These are phyloP conservation scores for Pipistrellus kuhlii DNA, from an alignment of 2,797 vertebrate genomes.

Conservation along the genomic window DNA sequence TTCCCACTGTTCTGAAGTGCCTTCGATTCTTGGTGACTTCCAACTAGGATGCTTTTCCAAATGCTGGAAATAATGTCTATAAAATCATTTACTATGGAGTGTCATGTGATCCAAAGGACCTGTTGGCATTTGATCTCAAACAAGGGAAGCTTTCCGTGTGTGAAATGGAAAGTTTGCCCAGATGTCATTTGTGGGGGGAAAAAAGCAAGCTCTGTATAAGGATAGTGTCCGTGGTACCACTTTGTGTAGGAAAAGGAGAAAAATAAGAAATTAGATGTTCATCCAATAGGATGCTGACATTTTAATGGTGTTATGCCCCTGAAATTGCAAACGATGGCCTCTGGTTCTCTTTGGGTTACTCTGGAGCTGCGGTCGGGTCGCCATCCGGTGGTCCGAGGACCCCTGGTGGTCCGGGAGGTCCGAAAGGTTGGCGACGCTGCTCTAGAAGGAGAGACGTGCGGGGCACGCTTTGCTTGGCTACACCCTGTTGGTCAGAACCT, in stretches of 20 bases:
- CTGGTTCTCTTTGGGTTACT: not conserved
- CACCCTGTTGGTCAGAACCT: not conserved
- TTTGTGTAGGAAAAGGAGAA: not conserved
- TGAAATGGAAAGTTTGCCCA: not conserved
- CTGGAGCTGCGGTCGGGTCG: fast-evolving
- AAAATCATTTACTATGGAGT: not conserved
- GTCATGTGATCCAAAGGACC: not conserved
- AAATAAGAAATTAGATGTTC: not conserved
- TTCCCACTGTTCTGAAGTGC: not conserved
- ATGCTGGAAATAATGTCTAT: not conserved
- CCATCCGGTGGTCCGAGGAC: no score
- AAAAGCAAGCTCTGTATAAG: not conserved
- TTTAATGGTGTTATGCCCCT: not conserved
- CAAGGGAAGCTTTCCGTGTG: not conserved
- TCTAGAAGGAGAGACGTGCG: fast-evolving
- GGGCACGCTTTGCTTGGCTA: fast-evolving
- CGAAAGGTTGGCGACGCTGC: no score
- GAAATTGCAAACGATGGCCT: not conserved
- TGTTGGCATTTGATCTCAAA: not conserved
- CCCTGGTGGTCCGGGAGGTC: no score
- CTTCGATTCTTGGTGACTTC: not conserved
- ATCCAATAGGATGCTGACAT: fast-evolving
- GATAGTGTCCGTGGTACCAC: fast-evolving
- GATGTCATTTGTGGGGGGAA: not conserved
- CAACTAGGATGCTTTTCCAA: not conserved